Conservation (phyloP, 1,140 invertebrate genomes). For the Pomacea maculata region DNA sequence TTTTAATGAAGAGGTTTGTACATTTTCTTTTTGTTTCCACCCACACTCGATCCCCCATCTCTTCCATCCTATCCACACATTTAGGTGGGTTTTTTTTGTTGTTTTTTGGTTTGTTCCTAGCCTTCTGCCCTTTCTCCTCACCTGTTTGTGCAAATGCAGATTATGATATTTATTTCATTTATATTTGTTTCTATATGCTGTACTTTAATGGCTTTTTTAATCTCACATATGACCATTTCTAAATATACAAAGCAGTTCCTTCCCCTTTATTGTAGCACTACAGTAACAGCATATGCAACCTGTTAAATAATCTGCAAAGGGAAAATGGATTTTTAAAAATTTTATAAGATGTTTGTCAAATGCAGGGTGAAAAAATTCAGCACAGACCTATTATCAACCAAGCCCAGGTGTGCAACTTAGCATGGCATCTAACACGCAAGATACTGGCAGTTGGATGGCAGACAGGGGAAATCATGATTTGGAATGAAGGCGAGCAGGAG, state of each 20-base stretch:
- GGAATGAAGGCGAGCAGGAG: constrained; percentile 75
- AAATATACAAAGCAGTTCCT: neutral
- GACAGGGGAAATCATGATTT: constrained; percentile 85
- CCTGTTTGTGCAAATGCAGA: neutral
- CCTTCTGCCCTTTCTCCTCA: neutral
- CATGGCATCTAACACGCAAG: constrained; percentile 89
- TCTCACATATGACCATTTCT: too few species aligned
- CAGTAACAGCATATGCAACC: too few species aligned
- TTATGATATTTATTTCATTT: neutral
- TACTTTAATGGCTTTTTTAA: too few species aligned
- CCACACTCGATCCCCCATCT: too few species aligned
- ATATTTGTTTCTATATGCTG: too few species aligned
- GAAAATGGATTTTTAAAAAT: constrained; percentile 10
- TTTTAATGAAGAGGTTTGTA: constrained; percentile 83
- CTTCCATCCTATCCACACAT: too few species aligned
- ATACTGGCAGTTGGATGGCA: constrained; percentile 89
- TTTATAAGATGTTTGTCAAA: constrained; percentile 36
- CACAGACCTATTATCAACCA: constrained; percentile 75
- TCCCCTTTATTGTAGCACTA: neutral
- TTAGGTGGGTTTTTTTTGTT: neutral
- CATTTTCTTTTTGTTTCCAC: neutral
- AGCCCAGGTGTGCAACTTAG: constrained; percentile 71
- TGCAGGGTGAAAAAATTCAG: constrained; percentile 79
- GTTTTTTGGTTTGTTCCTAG: neutral
- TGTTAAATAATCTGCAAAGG: neutral